Percentiles rank a stretch among this genome's conserved stretches.
phyloP scores from a whole-genome alignment of 2,888 invertebrate species.

The Bugulina stolonifera region DNA sequence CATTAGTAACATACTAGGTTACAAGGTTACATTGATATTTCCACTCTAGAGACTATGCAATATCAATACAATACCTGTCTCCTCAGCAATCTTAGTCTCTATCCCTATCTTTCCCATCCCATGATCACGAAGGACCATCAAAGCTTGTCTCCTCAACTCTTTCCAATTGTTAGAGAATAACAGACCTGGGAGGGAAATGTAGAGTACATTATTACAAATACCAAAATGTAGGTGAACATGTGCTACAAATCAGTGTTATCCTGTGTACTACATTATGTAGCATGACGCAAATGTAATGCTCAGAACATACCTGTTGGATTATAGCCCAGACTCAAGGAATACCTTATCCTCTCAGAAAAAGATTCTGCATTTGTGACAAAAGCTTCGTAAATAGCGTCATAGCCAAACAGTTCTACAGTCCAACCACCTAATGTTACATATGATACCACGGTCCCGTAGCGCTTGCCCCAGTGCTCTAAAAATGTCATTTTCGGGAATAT shows the following conservation, averaged over 20 bases:
- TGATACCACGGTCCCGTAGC: constrained; percentile 3
- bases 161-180: constrained; percentile 16
- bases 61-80: constrained; percentile 7
- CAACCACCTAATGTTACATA: neutral
- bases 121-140: constrained; percentile 5
- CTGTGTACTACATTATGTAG: too few relatives aligned
- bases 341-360: neutral
- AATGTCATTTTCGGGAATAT: neutral
- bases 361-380: constrained; percentile 2
- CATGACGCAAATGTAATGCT: too few relatives aligned
- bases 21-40: too few relatives aligned
- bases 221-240: too few relatives aligned
- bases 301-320: too few relatives aligned
- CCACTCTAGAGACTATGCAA: too few relatives aligned
- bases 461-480: neutral
- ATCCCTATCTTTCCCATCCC: constrained; percentile 22
- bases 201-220: too few relatives aligned
- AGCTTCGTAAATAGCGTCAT: constrained; percentile 18
- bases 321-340: too few relatives aligned
- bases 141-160: constrained; percentile 6
- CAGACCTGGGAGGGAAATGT: too few relatives aligned
- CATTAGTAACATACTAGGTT: too few relatives aligned
- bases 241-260: too few relatives aligned
- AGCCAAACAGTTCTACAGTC: constrained; percentile 6
- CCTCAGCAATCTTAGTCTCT: neutral